phyloP scores from a whole-genome alignment of 1,140 invertebrate species.

The Cydia fagiglandana region DNA sequence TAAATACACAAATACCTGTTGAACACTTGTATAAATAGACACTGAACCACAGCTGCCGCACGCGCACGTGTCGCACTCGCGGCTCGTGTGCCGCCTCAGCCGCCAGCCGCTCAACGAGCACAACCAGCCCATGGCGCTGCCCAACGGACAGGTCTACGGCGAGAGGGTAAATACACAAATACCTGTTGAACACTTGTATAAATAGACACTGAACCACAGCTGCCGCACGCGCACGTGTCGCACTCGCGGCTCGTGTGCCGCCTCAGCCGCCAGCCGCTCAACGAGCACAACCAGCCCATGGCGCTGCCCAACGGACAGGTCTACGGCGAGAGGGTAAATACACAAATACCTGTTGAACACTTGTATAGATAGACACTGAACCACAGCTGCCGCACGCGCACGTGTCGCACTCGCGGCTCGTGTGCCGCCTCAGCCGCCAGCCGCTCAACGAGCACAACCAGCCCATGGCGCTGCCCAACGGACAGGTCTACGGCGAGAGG shows the following conservation, averaged over 20 bases:
- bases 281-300: constrained; percentile 2
- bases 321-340: background rate
- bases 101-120: no score
- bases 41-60: no score
- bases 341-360: no score
- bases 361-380: constrained; percentile 47
- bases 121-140: no score
- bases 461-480: constrained; percentile 99
- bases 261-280: constrained; percentile 92
- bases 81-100: no score
- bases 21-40: no score
- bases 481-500: background rate
- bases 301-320: constrained; percentile 92
- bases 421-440: constrained; percentile 94
- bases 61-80: no score
- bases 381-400: constrained; percentile 93
- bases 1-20: background rate
- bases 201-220: constrained; percentile 52
- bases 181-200: no score
- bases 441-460: constrained; percentile 98
- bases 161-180: no score
- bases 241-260: constrained; percentile 96
- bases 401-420: constrained; percentile 95
- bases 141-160: no score
- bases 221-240: constrained; percentile 98